A percentile compares a stretch with the other conserved stretches of the same genome.
phyloP scores from a whole-genome alignment of 37 sponge, comb jelly and placozoan species.

The Halichondria panicea region DNA sequence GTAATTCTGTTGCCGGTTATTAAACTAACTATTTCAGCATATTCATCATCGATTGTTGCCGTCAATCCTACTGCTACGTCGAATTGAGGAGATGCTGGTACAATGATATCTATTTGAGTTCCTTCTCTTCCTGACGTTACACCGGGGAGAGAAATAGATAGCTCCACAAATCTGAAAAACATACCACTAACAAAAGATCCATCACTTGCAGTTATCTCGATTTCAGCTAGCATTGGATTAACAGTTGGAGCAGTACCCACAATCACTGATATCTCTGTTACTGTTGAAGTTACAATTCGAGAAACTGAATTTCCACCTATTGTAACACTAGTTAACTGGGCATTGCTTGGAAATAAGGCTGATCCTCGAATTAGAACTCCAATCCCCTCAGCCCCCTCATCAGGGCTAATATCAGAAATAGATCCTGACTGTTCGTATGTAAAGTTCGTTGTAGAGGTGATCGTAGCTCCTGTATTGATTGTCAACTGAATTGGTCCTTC shows the following conservation, averaged over 20 bases:
- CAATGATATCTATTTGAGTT: constrained; percentile 20
- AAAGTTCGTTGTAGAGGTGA: constrained; percentile 38
- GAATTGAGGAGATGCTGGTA: constrained; percentile 27
- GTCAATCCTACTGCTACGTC: background rate
- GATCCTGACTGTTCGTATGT: constrained; percentile 42
- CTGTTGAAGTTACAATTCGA: constrained; percentile 40
- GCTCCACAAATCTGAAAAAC: constrained; percentile 48
- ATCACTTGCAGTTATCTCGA: constrained; percentile 52
- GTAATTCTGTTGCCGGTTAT: background rate
- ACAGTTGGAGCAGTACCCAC: constrained; percentile 59
- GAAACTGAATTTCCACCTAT: constrained; percentile 57
- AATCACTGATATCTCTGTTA: constrained; percentile 43
- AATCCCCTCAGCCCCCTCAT: constrained; percentile 53
- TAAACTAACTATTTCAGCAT: constrained; percentile 18
- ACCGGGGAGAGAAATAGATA: constrained; percentile 39
- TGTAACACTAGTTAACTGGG: constrained; percentile 21
- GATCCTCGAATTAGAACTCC: constrained; percentile 55
- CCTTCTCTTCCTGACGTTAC: constrained; percentile 58
- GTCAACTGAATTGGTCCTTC: constrained; percentile 40
- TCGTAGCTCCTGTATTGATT: constrained; percentile 52
- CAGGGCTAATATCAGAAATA: constrained; percentile 38
- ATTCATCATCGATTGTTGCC: constrained; percentile 36
- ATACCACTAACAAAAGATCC: constrained; percentile 44
- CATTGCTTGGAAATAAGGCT: background rate
- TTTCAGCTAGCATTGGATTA: constrained; percentile 10